Evolutionary conservation across 1,140 invertebrate genomes (phyloP).

Genomic region (Aplysia californica): DNA sequence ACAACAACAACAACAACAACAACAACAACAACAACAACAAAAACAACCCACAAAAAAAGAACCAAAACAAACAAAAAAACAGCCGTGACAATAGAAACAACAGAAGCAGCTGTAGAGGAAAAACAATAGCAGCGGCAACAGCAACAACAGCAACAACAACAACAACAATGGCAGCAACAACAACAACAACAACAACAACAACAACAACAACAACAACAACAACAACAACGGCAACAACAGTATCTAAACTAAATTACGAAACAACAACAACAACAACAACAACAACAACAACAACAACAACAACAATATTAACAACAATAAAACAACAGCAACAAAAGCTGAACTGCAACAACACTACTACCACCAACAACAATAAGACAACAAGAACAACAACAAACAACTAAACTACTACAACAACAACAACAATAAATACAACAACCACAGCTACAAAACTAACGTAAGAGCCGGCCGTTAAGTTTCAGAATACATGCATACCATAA

Average conservation of each 20-base stretch:
- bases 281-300: not conserved
- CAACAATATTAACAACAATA: not conserved
- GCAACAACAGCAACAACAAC: conserved; percentile 1
- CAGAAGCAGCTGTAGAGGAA: conserved; percentile 2
- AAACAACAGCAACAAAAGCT: not conserved
- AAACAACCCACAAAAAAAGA: too few relatives aligned
- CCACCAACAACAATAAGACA: not conserved
- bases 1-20: too few relatives aligned
- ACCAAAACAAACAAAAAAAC: too few relatives aligned
- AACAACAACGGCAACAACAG: not conserved
- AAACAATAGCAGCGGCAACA: not conserved
- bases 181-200: not conserved
- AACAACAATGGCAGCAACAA: not conserved
- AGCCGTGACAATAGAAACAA: not conserved
- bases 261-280: not conserved
- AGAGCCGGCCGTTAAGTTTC: not conserved
- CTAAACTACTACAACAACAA: not conserved
- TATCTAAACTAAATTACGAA: too few relatives aligned
- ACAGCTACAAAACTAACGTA: not conserved
- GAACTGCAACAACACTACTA: not conserved
- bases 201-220: not conserved
- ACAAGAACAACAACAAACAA: not conserved
- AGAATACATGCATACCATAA: not conserved
- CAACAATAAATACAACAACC: not conserved
- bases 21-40: too few relatives aligned